Conservation (phyloP, 2,113 vertebrate species). For the Scomber colias region DNA sequence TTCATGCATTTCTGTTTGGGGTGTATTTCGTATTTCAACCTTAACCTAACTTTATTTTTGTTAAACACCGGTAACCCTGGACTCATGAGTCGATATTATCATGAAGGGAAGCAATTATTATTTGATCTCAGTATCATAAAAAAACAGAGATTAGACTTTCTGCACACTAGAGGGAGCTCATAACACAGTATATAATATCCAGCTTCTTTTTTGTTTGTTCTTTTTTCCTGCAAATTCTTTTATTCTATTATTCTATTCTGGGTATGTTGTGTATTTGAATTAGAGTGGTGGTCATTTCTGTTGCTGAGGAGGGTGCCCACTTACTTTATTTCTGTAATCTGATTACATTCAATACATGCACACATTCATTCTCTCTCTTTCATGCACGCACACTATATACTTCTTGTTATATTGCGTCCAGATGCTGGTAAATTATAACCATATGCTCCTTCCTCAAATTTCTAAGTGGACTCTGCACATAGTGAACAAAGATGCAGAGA, state of each 20-base stretch:
- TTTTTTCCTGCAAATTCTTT: background rate
- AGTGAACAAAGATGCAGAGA: conserved; percentile 55
- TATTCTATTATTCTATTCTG: conserved; percentile 2
- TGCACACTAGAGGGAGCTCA: conserved; percentile 63
- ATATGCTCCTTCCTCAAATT: conserved; percentile 75
- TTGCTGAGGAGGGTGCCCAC: conserved; percentile 19
- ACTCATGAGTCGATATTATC: background rate
- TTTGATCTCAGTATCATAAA: background rate
- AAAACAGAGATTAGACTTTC: background rate
- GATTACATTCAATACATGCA: conserved; percentile 53
- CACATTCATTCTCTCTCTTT: conserved; percentile 4
- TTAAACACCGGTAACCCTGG: background rate
- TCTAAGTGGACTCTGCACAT: conserved; percentile 58
- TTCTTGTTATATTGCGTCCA: conserved; percentile 72
- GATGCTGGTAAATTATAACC: conserved; percentile 82
- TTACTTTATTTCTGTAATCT: conserved; percentile 55
- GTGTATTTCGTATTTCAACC: background rate
- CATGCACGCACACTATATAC: conserved; percentile 23
- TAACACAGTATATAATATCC: conserved; percentile 27
- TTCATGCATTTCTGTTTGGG: too few relatives aligned
- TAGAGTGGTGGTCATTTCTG: conserved; percentile 15
- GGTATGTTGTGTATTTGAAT: conserved; percentile 16
- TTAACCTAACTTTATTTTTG: background rate
- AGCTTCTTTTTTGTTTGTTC: background rate
- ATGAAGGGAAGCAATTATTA: background rate